Evolutionary conservation across 53 echinoderm and acorn worm genomes (phyloP).

Genomic region (Glandiceps talaboti): DNA sequence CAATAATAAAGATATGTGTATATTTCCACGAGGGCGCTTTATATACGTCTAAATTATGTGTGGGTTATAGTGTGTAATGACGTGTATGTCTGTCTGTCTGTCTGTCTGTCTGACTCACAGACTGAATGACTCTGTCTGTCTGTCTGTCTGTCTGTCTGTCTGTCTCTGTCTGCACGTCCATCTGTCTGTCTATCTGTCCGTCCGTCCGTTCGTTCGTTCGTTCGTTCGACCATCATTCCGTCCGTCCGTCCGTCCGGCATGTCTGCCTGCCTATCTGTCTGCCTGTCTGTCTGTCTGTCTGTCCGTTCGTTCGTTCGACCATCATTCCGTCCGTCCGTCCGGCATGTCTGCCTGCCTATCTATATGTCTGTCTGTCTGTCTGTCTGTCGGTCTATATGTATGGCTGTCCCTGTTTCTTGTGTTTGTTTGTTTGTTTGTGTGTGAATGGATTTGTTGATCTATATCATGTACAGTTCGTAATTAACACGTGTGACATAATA

Average conservation of each 20-base stretch:
- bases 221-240: background rate
- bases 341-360: background rate
- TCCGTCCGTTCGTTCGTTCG: background rate
- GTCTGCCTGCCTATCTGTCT: background rate
- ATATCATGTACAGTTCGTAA: too few species aligned
- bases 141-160: background rate
- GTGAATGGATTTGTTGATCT: too few species aligned
- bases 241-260: background rate
- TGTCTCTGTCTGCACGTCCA: background rate
- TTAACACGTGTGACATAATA: too few species aligned
- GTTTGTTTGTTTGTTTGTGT: background rate
- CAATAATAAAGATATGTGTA: too few species aligned
- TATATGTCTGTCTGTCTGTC: background rate
- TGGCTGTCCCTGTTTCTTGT: background rate
- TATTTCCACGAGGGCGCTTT: too few species aligned
- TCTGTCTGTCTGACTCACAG: background rate
- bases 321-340: background rate
- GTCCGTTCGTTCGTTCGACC: background rate
- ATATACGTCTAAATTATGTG: too few species aligned
- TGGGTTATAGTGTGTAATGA: too few species aligned
- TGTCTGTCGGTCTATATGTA: background rate
- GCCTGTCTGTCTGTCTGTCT: background rate
- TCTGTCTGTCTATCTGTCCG: background rate
- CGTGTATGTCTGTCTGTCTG: background rate
- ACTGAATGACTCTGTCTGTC: background rate